These are phyloP conservation scores for Amphimedon queenslandica DNA, from an alignment of 37 sponge, comb jelly and placozoan genomes.

Conservation along the genomic window DNA sequence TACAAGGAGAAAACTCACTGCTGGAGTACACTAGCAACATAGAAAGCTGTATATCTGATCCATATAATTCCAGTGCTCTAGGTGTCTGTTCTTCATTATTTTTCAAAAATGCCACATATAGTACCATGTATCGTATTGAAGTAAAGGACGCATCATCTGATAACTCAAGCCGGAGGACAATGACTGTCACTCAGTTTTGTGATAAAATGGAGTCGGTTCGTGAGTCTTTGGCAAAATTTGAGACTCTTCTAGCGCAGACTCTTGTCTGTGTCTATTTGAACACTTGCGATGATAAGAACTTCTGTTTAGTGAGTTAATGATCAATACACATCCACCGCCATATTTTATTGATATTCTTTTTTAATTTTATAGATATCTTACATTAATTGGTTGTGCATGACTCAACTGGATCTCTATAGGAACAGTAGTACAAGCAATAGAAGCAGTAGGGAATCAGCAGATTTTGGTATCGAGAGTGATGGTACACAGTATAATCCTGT, in stretches of 20 bases:
- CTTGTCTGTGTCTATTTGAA: constrained; percentile 15
- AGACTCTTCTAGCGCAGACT: constrained; percentile 21
- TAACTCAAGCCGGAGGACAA: too few species aligned
- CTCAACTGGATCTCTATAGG: constrained; percentile 9
- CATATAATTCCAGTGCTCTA: too few species aligned
- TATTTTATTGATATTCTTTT: too few species aligned
- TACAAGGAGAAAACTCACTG: too few species aligned
- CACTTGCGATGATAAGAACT: background rate
- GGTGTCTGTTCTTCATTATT: too few species aligned
- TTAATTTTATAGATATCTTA: too few species aligned
- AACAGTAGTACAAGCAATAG: background rate
- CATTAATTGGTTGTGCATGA: constrained; percentile 47
- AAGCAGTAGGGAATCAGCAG: background rate
- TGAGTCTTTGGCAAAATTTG: background rate
- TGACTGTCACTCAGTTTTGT: too few species aligned
- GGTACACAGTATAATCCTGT: background rate
- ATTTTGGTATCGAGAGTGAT: background rate
- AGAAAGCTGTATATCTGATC: too few species aligned
- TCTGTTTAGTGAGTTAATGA: constrained; percentile 30
- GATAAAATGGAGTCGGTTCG: background rate
- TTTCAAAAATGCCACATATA: too few species aligned
- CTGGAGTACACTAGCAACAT: too few species aligned
- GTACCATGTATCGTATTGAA: too few species aligned
- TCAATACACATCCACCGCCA: background rate
- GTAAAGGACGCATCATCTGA: too few species aligned